Conservation (phyloP, 2,797 vertebrate genomes). For the Fringilla coelebs region DNA sequence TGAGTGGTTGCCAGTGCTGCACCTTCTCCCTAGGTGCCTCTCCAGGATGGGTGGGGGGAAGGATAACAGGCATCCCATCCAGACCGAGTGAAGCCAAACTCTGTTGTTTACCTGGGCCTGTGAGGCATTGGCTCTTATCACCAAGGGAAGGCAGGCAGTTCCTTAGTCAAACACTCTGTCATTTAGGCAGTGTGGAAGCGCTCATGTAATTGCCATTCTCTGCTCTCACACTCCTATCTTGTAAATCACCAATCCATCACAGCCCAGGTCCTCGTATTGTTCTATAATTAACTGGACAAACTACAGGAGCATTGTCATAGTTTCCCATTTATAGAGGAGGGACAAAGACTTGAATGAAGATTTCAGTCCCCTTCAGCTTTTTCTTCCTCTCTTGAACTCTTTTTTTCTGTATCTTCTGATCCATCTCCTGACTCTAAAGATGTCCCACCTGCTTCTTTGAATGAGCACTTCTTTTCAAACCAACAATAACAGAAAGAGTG, state of each 20-base stretch:
- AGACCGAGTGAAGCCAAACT: slow-evolving; percentile 7
- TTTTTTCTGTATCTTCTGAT: slow-evolving; percentile 36
- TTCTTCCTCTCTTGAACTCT: slow-evolving; percentile 3
- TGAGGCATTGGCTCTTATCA: slow-evolving; percentile 68
- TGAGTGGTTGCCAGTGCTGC: slow-evolving; percentile 61
- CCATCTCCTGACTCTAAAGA: slow-evolving; percentile 33
- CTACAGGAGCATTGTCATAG: slow-evolving; percentile 77
- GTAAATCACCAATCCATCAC: slow-evolving; percentile 85
- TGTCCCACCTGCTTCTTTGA: slow-evolving; percentile 44
- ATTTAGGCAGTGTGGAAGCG: slow-evolving; percentile 46
- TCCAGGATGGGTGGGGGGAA: background rate
- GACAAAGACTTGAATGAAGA: slow-evolving; percentile 49
- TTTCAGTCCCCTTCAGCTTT: slow-evolving; percentile 5
- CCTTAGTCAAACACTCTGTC: slow-evolving; percentile 59
- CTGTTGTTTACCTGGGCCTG: slow-evolving; percentile 54
- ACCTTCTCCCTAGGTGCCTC: slow-evolving; percentile 1
- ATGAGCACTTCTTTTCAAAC: slow-evolving; percentile 21
- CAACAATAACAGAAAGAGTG: background rate
- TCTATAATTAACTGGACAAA: slow-evolving; percentile 81
- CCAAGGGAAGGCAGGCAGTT: slow-evolving; percentile 62
- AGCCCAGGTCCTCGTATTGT: slow-evolving; percentile 75
- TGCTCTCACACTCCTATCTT: slow-evolving; percentile 77
- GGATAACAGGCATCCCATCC: slow-evolving; percentile 14
- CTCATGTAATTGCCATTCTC: slow-evolving; percentile 62
- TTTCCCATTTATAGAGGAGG: slow-evolving; percentile 54